Evolutionary conservation across 2,113 vertebrate species (phyloP).

Genomic region (Platysteira castanea): DNA sequence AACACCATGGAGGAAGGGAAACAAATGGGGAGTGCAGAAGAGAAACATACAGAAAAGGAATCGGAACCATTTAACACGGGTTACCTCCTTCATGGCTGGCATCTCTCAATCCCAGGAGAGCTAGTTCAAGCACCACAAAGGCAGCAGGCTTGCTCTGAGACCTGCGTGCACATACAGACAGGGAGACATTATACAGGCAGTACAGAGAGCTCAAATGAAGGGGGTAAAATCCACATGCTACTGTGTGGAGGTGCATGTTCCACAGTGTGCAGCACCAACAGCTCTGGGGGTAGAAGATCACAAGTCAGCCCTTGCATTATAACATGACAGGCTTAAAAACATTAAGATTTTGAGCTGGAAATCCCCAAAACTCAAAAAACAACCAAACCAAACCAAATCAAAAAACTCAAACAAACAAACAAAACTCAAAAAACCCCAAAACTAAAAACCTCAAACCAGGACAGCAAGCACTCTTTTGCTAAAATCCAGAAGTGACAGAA

Average conservation of each 20-base stretch:
- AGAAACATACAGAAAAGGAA: not conserved
- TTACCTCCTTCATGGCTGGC: not conserved
- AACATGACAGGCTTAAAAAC: fast-evolving
- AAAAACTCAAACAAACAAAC: too few relatives aligned
- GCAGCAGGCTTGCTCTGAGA: not conserved
- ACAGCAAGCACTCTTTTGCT: not conserved
- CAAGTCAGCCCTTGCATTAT: not conserved
- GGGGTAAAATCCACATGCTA: not conserved
- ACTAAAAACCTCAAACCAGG: not conserved
- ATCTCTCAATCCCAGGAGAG: not conserved
- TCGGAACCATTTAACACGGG: not conserved
- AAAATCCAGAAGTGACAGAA: not conserved
- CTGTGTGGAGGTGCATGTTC: not conserved
- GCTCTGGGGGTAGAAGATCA: not conserved
- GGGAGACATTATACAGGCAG: not conserved
- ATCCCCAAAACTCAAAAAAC: not conserved
- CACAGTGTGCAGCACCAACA: not conserved
- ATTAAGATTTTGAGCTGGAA: not conserved
- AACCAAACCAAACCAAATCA: not conserved
- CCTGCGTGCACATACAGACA: not conserved
- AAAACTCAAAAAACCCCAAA: too few relatives aligned
- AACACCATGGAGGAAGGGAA: not conserved
- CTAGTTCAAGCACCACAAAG: not conserved
- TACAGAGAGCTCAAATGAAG: not conserved
- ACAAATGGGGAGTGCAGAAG: not conserved